Conservation (phyloP, 2,888 invertebrate species). For the Dorcus hopei region DNA sequence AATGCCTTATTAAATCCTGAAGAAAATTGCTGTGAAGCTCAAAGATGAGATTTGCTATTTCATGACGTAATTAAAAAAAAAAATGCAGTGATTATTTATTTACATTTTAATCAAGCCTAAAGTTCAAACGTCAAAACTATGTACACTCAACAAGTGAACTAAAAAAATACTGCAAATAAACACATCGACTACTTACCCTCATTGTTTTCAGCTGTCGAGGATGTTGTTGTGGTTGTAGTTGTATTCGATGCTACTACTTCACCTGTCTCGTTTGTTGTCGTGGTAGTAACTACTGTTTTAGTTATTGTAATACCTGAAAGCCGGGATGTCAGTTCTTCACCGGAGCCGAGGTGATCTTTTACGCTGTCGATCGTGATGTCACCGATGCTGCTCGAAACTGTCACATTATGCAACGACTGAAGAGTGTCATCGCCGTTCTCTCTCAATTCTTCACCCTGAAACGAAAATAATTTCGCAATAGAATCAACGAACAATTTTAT, state of each 20-base stretch:
- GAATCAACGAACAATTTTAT: neutral
- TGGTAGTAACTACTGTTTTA: constrained; percentile 59
- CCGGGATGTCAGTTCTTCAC: constrained; percentile 45
- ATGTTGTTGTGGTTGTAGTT: constrained; percentile 37
- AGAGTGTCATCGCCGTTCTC: constrained; percentile 54
- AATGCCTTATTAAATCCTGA: too few relatives aligned
- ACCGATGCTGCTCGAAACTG: constrained; percentile 64
- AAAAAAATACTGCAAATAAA: neutral
- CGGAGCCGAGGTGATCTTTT: constrained; percentile 71
- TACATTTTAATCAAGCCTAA: too few relatives aligned
- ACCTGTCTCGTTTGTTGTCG: constrained; percentile 50
- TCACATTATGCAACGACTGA: constrained; percentile 43
- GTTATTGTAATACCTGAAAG: constrained; percentile 53
- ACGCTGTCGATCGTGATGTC: constrained; percentile 95
- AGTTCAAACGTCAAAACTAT: too few relatives aligned
- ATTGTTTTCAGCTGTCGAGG: constrained; percentile 47
- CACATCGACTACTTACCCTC: constrained; percentile 53
- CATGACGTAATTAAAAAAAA: too few relatives aligned
- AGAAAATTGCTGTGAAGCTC: too few relatives aligned
- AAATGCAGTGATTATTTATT: too few relatives aligned
- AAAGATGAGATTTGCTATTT: too few relatives aligned
- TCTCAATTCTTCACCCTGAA: constrained; percentile 39
- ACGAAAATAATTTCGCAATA: constrained; percentile 19
- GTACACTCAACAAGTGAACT: too few relatives aligned
- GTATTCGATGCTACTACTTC: constrained; percentile 49